Percentiles rank a stretch among this genome's conserved stretches.
phyloP scores from a whole-genome alignment of 35 echinoderm and acorn worm genomes.

The Diadema setosum region DNA sequence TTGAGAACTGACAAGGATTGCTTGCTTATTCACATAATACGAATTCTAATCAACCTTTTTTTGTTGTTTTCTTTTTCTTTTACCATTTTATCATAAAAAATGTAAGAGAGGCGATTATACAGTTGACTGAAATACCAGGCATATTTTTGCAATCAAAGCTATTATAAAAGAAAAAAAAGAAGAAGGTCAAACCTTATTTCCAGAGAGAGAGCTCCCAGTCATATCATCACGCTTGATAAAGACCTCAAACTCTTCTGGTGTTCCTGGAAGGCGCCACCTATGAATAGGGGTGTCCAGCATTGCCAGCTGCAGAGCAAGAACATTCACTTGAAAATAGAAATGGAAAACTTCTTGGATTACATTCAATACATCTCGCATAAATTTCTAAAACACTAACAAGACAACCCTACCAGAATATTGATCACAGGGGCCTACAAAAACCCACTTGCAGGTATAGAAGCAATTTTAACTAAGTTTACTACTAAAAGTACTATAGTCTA shows the following conservation, averaged over 20 bases:
- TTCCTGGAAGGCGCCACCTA: conserved; percentile 70
- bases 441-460: neutral
- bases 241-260: conserved; percentile 73
- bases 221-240: conserved; percentile 89
- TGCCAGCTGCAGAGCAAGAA: conserved; percentile 37
- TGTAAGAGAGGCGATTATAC: no score
- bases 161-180: no score
- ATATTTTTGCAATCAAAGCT: no score
- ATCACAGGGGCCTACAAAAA: neutral
- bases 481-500: no score
- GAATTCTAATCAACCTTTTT: no score
- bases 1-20: no score
- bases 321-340: neutral
- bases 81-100: no score
- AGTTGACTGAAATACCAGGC: no score
- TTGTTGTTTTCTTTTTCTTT: no score
- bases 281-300: conserved; percentile 75
- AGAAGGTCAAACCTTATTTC: conserved; percentile 99
- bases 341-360: neutral
- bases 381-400: neutral
- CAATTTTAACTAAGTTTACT: no score
- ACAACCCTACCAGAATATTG: neutral
- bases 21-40: no score
- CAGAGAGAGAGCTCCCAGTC: conserved; percentile 59
- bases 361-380: neutral